Conservation (phyloP, 2,888 invertebrate genomes). For the Fragum fragum region DNA sequence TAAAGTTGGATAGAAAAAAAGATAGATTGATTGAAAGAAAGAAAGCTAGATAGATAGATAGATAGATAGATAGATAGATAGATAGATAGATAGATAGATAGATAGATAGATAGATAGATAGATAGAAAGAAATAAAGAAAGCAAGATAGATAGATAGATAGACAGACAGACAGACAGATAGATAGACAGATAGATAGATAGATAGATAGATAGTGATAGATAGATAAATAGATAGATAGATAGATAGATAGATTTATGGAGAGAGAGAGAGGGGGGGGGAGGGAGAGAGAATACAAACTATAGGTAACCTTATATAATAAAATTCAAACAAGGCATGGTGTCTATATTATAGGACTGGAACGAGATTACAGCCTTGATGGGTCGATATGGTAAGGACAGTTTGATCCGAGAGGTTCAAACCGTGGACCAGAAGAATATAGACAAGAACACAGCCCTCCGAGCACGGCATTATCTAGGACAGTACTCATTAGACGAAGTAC, state of each 20-base stretch:
- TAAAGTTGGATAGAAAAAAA: too few species aligned
- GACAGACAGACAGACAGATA: too few species aligned
- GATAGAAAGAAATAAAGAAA: too few species aligned
- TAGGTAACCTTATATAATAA: not conserved
- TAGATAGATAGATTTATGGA: too few species aligned
- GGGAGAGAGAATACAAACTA: not conserved
- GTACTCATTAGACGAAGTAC: constrained; percentile 75
- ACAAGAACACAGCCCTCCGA: constrained; percentile 71
- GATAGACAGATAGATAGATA: too few species aligned
- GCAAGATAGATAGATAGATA: not conserved
- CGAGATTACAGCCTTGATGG: constrained; percentile 75
- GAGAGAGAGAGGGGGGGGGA: not conserved
- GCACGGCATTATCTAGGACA: constrained; percentile 76
- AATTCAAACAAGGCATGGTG: not conserved
- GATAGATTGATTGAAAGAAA: too few species aligned
- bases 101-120: too few species aligned
- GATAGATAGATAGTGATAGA: too few species aligned
- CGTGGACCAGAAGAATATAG: constrained; percentile 76
- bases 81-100: too few species aligned
- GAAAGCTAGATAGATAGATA: too few species aligned
- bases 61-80: too few species aligned
- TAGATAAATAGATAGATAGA: too few species aligned
- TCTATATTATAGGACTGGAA: constrained; percentile 78
- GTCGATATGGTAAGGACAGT: constrained; percentile 76
- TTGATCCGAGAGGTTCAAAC: constrained; percentile 73